Percentiles rank a stretch among this genome's conserved stretches.
phyloP scores from a whole-genome alignment of 2,113 vertebrate genomes.

The Hypanus sabinus region DNA sequence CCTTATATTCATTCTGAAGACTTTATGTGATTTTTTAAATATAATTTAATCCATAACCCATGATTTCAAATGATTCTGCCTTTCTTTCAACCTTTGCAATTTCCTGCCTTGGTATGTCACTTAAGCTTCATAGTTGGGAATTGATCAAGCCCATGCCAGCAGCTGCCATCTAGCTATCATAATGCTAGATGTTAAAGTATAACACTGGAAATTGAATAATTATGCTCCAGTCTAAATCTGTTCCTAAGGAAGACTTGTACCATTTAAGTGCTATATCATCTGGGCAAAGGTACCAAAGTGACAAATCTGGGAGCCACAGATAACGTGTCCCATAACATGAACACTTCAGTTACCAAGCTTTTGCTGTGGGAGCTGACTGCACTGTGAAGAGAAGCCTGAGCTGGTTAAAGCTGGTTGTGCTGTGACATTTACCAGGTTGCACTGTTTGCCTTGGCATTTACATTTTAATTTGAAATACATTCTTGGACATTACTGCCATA shows the following conservation, averaged over 20 bases:
- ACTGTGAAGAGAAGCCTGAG: not conserved
- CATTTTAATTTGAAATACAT: conserved; percentile 18
- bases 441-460: conserved; percentile 29
- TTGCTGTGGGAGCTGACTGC: not conserved
- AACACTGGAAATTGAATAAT: not conserved
- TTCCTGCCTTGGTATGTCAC: not conserved
- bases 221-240: not conserved
- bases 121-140: not conserved
- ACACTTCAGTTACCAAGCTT: not conserved
- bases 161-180: not conserved
- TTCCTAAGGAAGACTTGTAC: not conserved
- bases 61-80: not conserved
- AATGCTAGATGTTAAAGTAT: not conserved
- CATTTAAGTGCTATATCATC: not conserved
- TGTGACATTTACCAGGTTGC: conserved; percentile 1
- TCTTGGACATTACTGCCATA: not conserved
- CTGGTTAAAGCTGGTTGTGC: not conserved
- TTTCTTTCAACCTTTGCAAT: not conserved
- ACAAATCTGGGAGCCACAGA: not conserved
- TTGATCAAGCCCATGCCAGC: not conserved
- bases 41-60: not conserved
- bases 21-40: not conserved
- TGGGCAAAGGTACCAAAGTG: not conserved
- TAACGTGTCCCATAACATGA: not conserved
- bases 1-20: not conserved